Evolutionary conservation across 2,888 invertebrate species (phyloP), one percentile per base, ranked within the genome.

Genomic region (Sicus ferrugineus): DNA sequence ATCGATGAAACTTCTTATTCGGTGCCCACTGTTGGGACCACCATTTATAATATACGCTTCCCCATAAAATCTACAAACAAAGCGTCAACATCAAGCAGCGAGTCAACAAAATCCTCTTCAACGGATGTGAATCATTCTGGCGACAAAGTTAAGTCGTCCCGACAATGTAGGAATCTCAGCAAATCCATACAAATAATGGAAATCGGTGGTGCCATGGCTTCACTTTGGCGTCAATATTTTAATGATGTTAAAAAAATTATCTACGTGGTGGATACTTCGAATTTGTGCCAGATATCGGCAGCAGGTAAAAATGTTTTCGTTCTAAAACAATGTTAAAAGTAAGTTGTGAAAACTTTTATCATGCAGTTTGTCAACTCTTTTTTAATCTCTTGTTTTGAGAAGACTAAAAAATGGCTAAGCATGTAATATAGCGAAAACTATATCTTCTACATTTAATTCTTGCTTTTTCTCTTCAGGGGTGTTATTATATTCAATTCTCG

Each of bases 251-350:
- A 88, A 71, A 91, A 91, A 83, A 88, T 95, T 1, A 89, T 94
- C 72, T 94, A 91, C 78, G 93, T 94, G 0, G 91, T 94, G 21
- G 94, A 95, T 79, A 91, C 93, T 0, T 93, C 94, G 14, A 94
- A 94, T 86, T 86, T 94, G 50, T 94, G 94, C 77, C 94, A 94
- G 85, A 94, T 94, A 78, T 93, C 94, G 1, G 93, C 93, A 1
- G 93, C 94, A 16, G 93, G 85, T 81, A 54, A 70, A 30, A 54
- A n/a, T 30, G 30, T 19, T 2, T 16, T 19, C 14, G 2, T 46
- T 46, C 23, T 16, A 28, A 6, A 48, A 23, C 26, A 14, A n/a
- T 61, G 21, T n/a, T 58, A 61, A 4, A 50, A 50, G 21, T 50
- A 19, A 50, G 9, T n/a, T 50, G 21, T 19, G 6, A n/a, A 2